phyloP scores from a whole-genome alignment of 2,797 vertebrate species.

The Denticeps clupeoides region DNA sequence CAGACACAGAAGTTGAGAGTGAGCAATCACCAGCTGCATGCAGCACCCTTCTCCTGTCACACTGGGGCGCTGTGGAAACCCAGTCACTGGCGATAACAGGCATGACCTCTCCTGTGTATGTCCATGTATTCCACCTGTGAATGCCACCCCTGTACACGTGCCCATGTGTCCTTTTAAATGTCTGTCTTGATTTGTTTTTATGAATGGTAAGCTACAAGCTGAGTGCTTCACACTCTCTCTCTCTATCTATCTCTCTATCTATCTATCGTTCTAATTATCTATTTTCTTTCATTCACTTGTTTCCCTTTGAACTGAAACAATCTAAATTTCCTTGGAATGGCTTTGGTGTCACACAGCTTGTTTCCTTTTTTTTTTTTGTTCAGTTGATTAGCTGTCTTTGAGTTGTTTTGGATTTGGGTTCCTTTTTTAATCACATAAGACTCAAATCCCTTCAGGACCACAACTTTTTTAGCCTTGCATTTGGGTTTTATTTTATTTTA shows the following conservation, averaged over 20 bases:
- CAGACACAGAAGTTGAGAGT: slow-evolving; percentile 44
- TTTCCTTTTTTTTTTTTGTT: slow-evolving; percentile 30
- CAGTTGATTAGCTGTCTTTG: slow-evolving; percentile 39
- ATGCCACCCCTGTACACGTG: slow-evolving; percentile 25
- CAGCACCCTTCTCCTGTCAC: slow-evolving; percentile 37
- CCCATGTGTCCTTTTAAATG: slow-evolving; percentile 34
- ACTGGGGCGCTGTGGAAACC: slow-evolving; percentile 43
- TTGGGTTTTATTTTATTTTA: slow-evolving; percentile 27
- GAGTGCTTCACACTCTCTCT: slow-evolving; percentile 21
- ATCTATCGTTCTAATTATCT: slow-evolving; percentile 25
- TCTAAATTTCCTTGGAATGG: slow-evolving; percentile 54
- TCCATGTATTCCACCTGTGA: slow-evolving; percentile 17
- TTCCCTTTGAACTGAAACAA: slow-evolving; percentile 43
- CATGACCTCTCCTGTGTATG: slow-evolving; percentile 39
- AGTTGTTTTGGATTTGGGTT: slow-evolving; percentile 25
- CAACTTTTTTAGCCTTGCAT: no score
- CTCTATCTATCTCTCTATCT: slow-evolving; percentile 4
- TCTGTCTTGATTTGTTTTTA: slow-evolving; percentile 42
- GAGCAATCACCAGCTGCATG: slow-evolving; percentile 55
- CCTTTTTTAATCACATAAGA: slow-evolving; percentile 14
- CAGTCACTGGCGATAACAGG: slow-evolving; percentile 42
- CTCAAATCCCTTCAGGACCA: no score
- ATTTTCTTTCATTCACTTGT: slow-evolving; percentile 30
- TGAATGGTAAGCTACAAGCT: slow-evolving; percentile 33
- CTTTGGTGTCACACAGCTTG: slow-evolving; percentile 54